Conservation (phyloP, 2,888 invertebrate species). For the Baccha elongata region DNA sequence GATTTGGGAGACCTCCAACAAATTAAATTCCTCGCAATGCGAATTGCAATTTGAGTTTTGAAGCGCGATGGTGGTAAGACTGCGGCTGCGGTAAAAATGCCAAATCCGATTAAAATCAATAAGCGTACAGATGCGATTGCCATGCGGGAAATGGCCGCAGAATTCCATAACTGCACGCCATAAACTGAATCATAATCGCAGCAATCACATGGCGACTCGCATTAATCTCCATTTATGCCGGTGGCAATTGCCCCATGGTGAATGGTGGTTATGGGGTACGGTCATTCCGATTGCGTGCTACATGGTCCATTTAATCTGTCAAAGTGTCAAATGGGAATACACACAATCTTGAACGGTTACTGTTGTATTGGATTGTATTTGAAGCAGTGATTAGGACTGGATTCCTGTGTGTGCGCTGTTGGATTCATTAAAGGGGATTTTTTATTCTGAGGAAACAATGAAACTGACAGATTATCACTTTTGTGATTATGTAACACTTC, state of each 20-base stretch:
- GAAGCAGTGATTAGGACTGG: slow-evolving; percentile 19
- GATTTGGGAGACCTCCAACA: slow-evolving; percentile 58
- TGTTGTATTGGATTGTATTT: slow-evolving; percentile 36
- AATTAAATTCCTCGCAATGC: neutral
- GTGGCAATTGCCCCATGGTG: neutral
- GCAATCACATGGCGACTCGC: slow-evolving; percentile 52
- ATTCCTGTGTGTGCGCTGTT: neutral
- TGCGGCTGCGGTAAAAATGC: slow-evolving; percentile 12
- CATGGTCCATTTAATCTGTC: slow-evolving; percentile 69
- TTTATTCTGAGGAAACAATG: neutral
- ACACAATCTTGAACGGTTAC: slow-evolving; percentile 29
- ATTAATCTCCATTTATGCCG: slow-evolving; percentile 63
- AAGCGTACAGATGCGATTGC: slow-evolving; percentile 63
- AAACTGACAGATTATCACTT: slow-evolving; percentile 63
- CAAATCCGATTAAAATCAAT: slow-evolving; percentile 73
- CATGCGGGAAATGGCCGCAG: slow-evolving; percentile 59
- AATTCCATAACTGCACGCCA: slow-evolving; percentile 59
- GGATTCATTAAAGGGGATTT: slow-evolving; percentile 12
- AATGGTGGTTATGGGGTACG: slow-evolving; percentile 18
- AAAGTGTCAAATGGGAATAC: slow-evolving; percentile 63
- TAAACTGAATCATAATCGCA: slow-evolving; percentile 65
- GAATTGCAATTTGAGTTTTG: neutral
- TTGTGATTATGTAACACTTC: slow-evolving; percentile 53
- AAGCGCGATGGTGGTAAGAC: neutral
- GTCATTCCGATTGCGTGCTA: slow-evolving; percentile 53